Base-by-base conservation (phyloP, 2,888 invertebrate genomes). In the Azorinus chamasolen region DNA sequence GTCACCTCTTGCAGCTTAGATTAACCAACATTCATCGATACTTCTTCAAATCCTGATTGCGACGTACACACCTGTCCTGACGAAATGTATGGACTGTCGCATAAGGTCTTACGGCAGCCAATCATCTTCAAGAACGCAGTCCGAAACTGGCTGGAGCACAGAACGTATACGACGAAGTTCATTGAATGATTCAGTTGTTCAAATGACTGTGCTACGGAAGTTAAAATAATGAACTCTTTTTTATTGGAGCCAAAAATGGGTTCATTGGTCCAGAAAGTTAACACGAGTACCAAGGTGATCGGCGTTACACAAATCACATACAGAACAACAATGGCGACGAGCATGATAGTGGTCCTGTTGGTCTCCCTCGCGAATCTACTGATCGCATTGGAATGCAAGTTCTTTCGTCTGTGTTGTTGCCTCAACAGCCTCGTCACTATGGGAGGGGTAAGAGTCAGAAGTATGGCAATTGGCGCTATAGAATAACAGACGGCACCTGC, bases 111-210 rank as follows among this genome's bases (percentile, higher is more conserved):
- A 10, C 32, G 10, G 24, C 54, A 54, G 18, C n/a, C 18, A 6
- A 54, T 5, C 32, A 32, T 54, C 32, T 58, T 51, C 6, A 25
- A 14, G 10, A 66, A 24, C 5, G 41, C 8, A 12, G 24, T 24
- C 2, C 71, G 48, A 37, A 71, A 71, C 24, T 48, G 55, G 1
- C 39, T 14, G 3, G 63, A 63, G 37, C 39, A 63, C 8, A 58
- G 41, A 14, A 71, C 25, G 32, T 71, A 71, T 1, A 71, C 50
- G 27, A 57, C 24, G 37, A 71, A 71, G 25, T 71, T 71, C 10
- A 63, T 57, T 8, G 57, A 50, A 20, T 71, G 63, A 32, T 64
- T 71, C 24, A 71, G 51, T 16, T 53, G 57, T 25, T 71, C 71
- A 12, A 71, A 25, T 10, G 57, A 57, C 41, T 50, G 57, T 22